A percentile compares a stretch with the other conserved stretches of the same genome.
Conservation (phyloP, 2,113 vertebrate species). For the Irena cyanogastra region DNA sequence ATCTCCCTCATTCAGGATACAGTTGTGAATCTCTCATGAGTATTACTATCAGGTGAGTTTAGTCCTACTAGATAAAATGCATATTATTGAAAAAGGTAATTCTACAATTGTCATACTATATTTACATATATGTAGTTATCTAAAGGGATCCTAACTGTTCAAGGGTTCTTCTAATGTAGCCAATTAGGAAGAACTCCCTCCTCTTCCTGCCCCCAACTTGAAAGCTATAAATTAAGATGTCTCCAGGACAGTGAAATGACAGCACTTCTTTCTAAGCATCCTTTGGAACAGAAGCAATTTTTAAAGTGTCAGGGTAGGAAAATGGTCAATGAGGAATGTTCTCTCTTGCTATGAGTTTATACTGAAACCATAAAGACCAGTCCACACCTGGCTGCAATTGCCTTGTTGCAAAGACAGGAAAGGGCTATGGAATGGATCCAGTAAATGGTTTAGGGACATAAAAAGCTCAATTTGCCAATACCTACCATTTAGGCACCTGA, state of each 20-base stretch:
- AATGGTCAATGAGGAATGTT: neutral
- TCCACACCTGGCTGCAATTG: neutral
- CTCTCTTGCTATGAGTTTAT: neutral
- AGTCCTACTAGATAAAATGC: neutral
- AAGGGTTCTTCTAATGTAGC: neutral
- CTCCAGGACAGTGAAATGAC: neutral
- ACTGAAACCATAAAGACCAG: neutral
- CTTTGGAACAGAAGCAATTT: neutral
- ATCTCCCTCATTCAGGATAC: neutral
- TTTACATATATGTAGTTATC: neutral
- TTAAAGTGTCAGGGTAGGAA: neutral
- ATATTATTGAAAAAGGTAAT: neutral
- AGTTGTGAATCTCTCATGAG: neutral
- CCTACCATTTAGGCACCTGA: neutral
- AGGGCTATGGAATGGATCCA: neutral
- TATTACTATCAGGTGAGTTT: neutral
- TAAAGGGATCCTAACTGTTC: neutral
- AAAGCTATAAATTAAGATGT: neutral
- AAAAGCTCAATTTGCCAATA: neutral
- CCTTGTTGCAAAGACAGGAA: neutral
- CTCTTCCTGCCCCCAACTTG: rapidly evolving
- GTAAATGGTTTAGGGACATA: neutral
- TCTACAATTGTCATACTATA: neutral
- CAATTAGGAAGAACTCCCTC: neutral
- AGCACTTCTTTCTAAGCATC: neutral